Evolutionary conservation across 2,888 invertebrate species (phyloP), one percentile per base, ranked within the genome.

Genomic region (Acrobasis suavella): DNA sequence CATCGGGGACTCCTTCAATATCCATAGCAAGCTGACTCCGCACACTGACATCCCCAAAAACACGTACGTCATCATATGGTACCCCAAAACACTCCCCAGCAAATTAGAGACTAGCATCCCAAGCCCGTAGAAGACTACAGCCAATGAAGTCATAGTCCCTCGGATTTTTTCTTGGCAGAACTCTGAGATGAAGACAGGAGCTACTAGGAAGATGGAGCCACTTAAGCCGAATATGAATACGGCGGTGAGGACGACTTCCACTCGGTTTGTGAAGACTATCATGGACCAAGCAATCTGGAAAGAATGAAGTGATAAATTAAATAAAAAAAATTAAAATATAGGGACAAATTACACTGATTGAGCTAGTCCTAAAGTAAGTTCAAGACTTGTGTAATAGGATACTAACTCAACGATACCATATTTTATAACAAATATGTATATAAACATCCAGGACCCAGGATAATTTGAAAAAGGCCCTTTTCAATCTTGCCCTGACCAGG

Each of bases 31-130:
- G 0, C 76, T 49, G 0, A 81, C 67, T 0, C 80, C 80, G 0
- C 73, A 1, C 0, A 76, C 75, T 0, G 83, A 65, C 42, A 85
- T 54, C 0, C 77, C 66, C 2, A 89, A 64, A 12, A 80, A 78
- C 0, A 75, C 64, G 62, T 88, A 87, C 7, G 81, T 71, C 81
- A 86, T 83, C 0, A 65, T 59, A 14, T 79, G 42, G 60, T 89
- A 91, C 1, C 75, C 67, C 55, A 88, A 55, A 7, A 69, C 73
- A 0, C 87, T 87, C 2, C 89, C 89, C 3, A 87, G 58, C 0
- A 85, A 49, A 62, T 89, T 89, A 0, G 88, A 85, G 0, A 85
- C n/a, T 14, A 89, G 70, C 72, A 83, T 77, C 0, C 91, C 91
- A 0, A 87, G 46, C 0, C 77, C 77, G 42, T 80, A 83, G 68